Percentiles rank a stretch among this genome's conserved stretches.
phyloP scores from a whole-genome alignment of 2,797 vertebrate species.

The Bovichtus variegatus region DNA sequence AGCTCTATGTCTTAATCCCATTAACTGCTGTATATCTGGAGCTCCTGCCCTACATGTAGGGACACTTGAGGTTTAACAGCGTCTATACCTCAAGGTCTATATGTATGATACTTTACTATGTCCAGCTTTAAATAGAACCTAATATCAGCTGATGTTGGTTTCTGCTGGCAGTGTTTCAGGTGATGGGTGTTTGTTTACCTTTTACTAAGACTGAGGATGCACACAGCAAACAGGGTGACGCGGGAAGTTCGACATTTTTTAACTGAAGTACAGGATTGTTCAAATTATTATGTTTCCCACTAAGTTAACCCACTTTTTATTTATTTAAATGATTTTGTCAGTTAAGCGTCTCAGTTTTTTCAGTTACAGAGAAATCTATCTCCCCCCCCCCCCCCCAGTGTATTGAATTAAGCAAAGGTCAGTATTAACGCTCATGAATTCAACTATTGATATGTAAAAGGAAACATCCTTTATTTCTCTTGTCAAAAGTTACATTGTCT shows the following conservation, averaged over 20 bases:
- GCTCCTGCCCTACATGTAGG: conserved; percentile 39
- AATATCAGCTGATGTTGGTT: conserved; percentile 34
- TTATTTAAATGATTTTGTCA: background rate
- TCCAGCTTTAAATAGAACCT: conserved; percentile 44
- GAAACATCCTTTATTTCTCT: background rate
- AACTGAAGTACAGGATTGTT: background rate
- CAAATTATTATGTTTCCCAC: background rate
- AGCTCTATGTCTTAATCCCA: conserved; percentile 42
- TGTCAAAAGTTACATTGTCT: background rate
- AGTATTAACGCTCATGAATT: background rate
- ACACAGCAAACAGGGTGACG: background rate
- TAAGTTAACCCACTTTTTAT: background rate
- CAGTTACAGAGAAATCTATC: background rate
- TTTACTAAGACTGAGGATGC: background rate
- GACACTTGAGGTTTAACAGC: conserved; percentile 11
- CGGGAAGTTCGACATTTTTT: background rate
- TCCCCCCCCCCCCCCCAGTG: too few relatives aligned
- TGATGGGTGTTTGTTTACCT: conserved; percentile 28
- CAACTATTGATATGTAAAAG: background rate
- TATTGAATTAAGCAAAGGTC: background rate
- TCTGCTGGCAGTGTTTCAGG: conserved; percentile 5
- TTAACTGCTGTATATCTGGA: conserved; percentile 61
- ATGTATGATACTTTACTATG: conserved; percentile 24
- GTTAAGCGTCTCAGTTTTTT: background rate
- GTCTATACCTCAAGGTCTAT: conserved; percentile 34